Evolutionary conservation across 2,888 invertebrate genomes (phyloP), one percentile per base, ranked within the genome.

Genomic region (Drosophila meridionalis): DNA sequence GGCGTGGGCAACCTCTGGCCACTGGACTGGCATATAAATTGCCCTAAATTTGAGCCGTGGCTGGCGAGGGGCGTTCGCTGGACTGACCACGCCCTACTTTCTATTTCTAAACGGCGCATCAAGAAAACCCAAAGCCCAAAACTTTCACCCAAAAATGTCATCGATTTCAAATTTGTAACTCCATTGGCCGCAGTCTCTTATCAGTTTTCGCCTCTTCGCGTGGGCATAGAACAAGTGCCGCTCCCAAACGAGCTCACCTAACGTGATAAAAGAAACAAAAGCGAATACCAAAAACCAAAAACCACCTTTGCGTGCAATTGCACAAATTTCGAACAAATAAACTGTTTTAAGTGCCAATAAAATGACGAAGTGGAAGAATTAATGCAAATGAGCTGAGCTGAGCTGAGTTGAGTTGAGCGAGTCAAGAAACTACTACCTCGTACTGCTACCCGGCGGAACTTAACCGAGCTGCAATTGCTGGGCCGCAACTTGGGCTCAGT

Each of bases 131-230:
- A 30, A 50, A 64, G 20, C 20, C n/a, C 34, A 0, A 69, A 82
- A 87, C 89, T 89, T 87, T 87, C 90, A 78, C 87, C 86, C 69
- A 69, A 85, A 87, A 87, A 65, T 85, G 89, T 89, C 85, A 87
- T 83, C 60, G 83, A 81, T 75, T 80, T 74, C 55, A 53, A 58
- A 73, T 80, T 83, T 56, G 56, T 40, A 66, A 60, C 32, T 71
- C 50, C n/a, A 56, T 68, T 45, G 38, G 30, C 69, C 70, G 2
- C 65, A 58, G 77, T 88, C 83, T 72, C 73, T 75, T 85, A 83
- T 88, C 83, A 83, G 70, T 52, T 38, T 9, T 3, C 40, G 43
- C 5, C 32, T 20, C 3, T 57, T 43, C 36, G n/a, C 3, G 20
- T 55, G 55, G 69, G 40, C 34, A 52, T 4, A 28, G 9, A 34